Evolutionary conservation across 1,140 invertebrate genomes (phyloP), one percentile per base, ranked within the genome.

Genomic region (Euborellia annulipes): DNA sequence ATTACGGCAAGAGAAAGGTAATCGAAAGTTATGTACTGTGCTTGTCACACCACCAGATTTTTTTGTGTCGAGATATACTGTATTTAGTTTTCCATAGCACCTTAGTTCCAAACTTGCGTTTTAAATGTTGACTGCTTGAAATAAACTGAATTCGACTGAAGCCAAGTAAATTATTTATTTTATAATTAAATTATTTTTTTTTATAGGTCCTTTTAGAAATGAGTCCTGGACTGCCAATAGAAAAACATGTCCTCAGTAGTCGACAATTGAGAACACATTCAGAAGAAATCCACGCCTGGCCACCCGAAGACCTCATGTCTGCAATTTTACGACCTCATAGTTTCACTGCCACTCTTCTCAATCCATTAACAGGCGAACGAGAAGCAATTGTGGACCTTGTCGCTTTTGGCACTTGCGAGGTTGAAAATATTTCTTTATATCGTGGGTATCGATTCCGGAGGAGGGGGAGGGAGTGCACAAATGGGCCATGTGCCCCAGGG

Each of bases 351-450:
- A 55, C 58, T 50, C 58, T 80, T 40, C 62, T 66, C 41, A 78
- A 78, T 59, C 71, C 72, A 2, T 65, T 73, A 37, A 71, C 73
- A 16, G 69, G 70, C 6, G 65, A 63, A 44, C 65, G 71, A 22
- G 82, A 86, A 60, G 70, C 72, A 37, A 64, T 85, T 16, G 66
- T 74, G 43, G 71, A 83, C 47, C 63, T 85, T 48, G 64, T 83
- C 14, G 76, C 78, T 45, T 80, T 83, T 61, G 75, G 77, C 49
- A 66, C 67, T 18, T 57, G 65, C 41, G 66, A 71, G 50, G 61
- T 72, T 6, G 59, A 38, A 41, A 36, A 41, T 43, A 11, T 32
- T 42, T 34, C 18, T 46, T n/a, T 36, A 20, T 19, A 13, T 40
- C 6, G 0, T n/a, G n/a, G n/a, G n/a, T n/a, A n/a, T n/a, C n/a